A percentile compares a stretch with the other conserved stretches of the same genome.
These are phyloP conservation scores for Lamellibrachia luymesi DNA, from an alignment of 1,140 invertebrate genomes.

Conservation along the genomic window DNA sequence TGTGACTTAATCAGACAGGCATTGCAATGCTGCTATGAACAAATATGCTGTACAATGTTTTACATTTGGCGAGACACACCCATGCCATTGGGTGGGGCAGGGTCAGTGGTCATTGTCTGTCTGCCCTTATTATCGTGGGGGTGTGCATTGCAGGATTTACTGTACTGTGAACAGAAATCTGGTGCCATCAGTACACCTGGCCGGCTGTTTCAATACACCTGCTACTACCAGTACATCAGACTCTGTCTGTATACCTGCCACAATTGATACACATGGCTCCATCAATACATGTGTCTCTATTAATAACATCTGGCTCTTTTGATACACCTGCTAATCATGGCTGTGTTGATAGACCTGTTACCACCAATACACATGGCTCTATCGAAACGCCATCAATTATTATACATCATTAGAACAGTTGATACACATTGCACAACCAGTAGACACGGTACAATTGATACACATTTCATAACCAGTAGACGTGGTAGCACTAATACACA, in stretches of 20 bases:
- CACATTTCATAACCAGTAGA: too few relatives aligned
- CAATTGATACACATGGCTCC: neutral
- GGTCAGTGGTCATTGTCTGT: neutral
- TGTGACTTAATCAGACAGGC: neutral
- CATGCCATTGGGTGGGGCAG: neutral
- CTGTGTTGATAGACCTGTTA: neutral
- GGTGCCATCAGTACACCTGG: neutral
- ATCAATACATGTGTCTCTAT: neutral
- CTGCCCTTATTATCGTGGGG: neutral
- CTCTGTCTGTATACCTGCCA: neutral
- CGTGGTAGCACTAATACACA: too few relatives aligned
- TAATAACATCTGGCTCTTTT: neutral
- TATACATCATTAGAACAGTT: too few relatives aligned
- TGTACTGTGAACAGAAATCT: neutral
- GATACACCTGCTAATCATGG: neutral
- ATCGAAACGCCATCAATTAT: neutral
- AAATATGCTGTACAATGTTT: neutral
- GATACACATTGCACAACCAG: too few relatives aligned
- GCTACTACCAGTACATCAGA: neutral
- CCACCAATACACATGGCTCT: neutral
- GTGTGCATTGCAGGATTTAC: neutral
- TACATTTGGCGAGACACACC: neutral
- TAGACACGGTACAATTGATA: too few relatives aligned
- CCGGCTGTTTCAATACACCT: neutral
- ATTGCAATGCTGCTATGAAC: neutral